Conservation (phyloP, 2,113 vertebrate species). For the Thomomys bottae region DNA sequence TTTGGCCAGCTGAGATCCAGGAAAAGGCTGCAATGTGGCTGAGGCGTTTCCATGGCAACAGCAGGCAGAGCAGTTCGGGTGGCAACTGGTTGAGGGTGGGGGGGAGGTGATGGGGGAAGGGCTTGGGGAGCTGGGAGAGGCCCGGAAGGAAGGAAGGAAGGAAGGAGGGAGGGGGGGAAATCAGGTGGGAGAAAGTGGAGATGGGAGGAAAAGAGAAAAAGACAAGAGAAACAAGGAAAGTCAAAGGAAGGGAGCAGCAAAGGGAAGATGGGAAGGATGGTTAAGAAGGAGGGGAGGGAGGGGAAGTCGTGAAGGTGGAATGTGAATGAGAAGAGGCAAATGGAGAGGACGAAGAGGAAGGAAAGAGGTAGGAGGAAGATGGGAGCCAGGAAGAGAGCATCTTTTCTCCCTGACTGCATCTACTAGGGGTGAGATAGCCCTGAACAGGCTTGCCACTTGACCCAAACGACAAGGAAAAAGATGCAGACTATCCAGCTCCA, state of each 20-base stretch:
- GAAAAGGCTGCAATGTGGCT: constrained; percentile 65
- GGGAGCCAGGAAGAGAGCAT: not conserved
- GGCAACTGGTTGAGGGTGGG: not conserved
- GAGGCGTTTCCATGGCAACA: constrained; percentile 78
- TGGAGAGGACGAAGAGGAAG: not conserved
- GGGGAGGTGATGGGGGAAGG: not conserved
- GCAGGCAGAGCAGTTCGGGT: constrained; percentile 66
- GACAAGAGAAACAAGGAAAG: not conserved
- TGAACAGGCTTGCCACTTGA: not conserved
- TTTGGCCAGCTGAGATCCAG: constrained; percentile 70
- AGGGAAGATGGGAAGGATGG: not conserved
- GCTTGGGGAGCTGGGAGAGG: not conserved
- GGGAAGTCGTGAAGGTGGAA: not conserved
- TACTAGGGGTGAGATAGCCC: fast-evolving
- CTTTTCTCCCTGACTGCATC: not conserved
- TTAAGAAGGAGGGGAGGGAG: not conserved
- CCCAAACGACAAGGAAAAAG: fast-evolving
- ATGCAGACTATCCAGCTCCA: not conserved
- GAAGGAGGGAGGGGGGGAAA: not conserved
- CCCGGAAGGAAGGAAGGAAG: not conserved
- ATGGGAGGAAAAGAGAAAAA: not conserved
- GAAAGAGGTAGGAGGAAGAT: not conserved
- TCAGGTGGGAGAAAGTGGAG: too few species aligned
- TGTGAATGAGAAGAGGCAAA: not conserved
- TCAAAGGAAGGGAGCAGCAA: not conserved